Evolutionary conservation across 2,888 invertebrate species (phyloP).

Genomic region (Orgyia antiqua): DNA sequence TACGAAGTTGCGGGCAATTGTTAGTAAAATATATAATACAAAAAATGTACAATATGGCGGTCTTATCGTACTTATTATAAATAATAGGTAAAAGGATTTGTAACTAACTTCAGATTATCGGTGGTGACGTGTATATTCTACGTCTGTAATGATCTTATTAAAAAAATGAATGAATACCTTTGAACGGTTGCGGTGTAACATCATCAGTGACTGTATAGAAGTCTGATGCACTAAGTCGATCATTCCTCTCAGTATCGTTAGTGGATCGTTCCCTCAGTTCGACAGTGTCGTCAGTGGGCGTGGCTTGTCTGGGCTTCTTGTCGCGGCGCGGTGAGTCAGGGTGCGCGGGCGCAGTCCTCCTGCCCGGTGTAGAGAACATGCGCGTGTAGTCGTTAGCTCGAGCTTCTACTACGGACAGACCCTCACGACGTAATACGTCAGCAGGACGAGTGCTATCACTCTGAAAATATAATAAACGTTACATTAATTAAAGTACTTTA

Average conservation of each 20-base stretch:
- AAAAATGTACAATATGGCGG: no score
- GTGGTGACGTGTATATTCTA: no score
- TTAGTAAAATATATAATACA: no score
- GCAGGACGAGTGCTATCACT: conserved; percentile 45
- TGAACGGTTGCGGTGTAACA: conserved; percentile 69
- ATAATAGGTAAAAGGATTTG: no score
- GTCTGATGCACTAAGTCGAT: conserved; percentile 68
- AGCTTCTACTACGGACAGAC: conserved; percentile 80
- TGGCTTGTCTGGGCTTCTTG: conserved; percentile 63
- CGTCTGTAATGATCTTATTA: no score
- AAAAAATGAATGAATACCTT: conserved; percentile 50
- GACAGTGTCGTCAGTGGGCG: conserved; percentile 32
- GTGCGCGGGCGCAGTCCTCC: conserved; percentile 59
- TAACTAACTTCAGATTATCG: no score
- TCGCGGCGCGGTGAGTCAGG: conserved; percentile 64
- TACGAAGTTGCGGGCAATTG: no score
- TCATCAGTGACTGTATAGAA: conserved; percentile 71
- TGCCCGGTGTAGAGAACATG: conserved; percentile 69
- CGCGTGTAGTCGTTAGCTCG: conserved; percentile 74
- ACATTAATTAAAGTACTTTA: neutral
- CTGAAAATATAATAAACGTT: conserved; percentile 14
- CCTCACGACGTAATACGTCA: conserved; percentile 53
- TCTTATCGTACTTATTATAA: no score
- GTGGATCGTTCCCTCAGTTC: conserved; percentile 44
- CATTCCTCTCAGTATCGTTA: conserved; percentile 35